Evolutionary conservation across 1,140 invertebrate species (phyloP).

Genomic region (Pissodes strobi): DNA sequence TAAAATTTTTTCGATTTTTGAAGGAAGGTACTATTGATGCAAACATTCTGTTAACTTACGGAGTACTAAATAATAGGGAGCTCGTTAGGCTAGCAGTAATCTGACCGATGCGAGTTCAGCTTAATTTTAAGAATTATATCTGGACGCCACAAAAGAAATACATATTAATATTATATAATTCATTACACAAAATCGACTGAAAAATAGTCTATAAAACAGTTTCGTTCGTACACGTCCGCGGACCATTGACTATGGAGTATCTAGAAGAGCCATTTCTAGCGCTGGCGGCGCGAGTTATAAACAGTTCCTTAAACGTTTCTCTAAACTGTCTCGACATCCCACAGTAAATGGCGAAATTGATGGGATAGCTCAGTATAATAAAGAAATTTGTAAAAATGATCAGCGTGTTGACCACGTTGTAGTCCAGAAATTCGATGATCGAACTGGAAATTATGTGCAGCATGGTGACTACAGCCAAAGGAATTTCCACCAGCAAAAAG

Average conservation of each 20-base stretch:
- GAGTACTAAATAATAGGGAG: too few relatives aligned
- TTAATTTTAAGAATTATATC: too few relatives aligned
- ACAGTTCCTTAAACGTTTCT: slow-evolving; percentile 90
- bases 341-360: slow-evolving; percentile 95
- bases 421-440: slow-evolving; percentile 74
- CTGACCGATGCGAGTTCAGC: too few relatives aligned
- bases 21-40: too few relatives aligned
- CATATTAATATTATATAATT: too few relatives aligned
- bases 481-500: slow-evolving; percentile 89
- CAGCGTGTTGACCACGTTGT: slow-evolving; percentile 78
- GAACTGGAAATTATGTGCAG: slow-evolving; percentile 82
- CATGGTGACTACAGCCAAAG: slow-evolving; percentile 83
- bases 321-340: slow-evolving; percentile 93
- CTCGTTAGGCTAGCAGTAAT: too few relatives aligned
- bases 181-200: too few relatives aligned
- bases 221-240: slow-evolving; percentile 79
- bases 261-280: slow-evolving; percentile 71
- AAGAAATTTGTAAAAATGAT: slow-evolving; percentile 90
- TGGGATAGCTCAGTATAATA: slow-evolving; percentile 87
- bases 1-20: too few relatives aligned
- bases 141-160: too few relatives aligned
- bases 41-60: too few relatives aligned
- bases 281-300: slow-evolving; percentile 66
- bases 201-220: slow-evolving; percentile 79
- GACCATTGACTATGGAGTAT: slow-evolving; percentile 79